Percentiles rank a stretch among this genome's conserved stretches.
Evolutionary conservation across 2,113 vertebrate genomes (phyloP).

Genomic region (Rhea americana): DNA sequence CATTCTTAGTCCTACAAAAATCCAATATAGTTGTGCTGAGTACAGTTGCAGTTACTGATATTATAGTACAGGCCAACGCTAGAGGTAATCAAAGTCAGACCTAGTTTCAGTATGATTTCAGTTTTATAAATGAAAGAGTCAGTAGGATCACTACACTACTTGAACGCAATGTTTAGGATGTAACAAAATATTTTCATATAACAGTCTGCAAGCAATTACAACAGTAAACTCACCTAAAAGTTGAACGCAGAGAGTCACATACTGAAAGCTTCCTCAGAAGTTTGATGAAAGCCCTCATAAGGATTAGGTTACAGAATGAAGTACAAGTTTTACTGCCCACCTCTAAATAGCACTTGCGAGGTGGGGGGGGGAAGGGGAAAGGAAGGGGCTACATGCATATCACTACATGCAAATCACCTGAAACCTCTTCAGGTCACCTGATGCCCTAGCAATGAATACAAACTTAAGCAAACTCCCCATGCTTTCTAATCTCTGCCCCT

Average conservation of each 20-base stretch:
- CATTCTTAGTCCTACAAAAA: neutral
- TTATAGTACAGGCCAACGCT: rapidly evolving
- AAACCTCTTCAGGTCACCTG: neutral
- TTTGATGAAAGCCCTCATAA: neutral
- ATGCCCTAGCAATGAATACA: neutral
- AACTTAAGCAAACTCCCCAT: neutral
- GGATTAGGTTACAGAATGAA: neutral
- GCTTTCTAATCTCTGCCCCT: neutral
- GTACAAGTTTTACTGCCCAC: neutral
- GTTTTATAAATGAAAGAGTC: neutral
- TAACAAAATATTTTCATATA: neutral
- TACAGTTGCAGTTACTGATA: neutral
- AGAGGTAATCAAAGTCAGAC: rapidly evolving
- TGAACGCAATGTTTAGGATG: neutral
- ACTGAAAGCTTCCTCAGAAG: neutral
- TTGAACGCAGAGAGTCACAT: neutral
- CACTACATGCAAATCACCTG: neutral
- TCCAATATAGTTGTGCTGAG: rapidly evolving
- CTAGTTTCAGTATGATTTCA: neutral
- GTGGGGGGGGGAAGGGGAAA: too few species aligned
- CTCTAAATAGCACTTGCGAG: neutral
- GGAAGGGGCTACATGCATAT: too few species aligned
- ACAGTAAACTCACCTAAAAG: neutral
- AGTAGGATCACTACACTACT: neutral
- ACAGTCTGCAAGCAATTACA: neutral